Percentiles rank a stretch among this genome's conserved stretches.
Evolutionary conservation across 2,113 vertebrate genomes (phyloP).

Genomic region (Catharus minimus): DNA sequence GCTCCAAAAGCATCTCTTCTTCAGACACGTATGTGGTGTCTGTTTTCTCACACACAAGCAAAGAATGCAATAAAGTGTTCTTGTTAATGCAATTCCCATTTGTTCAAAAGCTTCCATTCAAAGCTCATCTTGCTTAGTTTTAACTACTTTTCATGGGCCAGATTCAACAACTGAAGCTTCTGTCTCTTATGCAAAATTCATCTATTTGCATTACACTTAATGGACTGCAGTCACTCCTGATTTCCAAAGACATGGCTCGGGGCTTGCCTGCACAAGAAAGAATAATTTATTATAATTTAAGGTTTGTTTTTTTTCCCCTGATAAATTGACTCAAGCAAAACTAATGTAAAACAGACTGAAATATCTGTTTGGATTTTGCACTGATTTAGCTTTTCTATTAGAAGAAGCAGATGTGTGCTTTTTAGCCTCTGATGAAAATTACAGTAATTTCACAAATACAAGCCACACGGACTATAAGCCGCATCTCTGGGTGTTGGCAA

Average conservation of each 20-base stretch:
- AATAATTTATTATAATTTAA: neutral
- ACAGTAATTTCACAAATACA: too few species aligned
- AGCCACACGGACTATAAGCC: too few species aligned
- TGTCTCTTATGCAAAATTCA: neutral
- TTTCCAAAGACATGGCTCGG: neutral
- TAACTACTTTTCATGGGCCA: neutral
- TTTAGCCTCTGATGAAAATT: neutral
- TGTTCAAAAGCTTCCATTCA: neutral
- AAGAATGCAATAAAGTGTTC: neutral
- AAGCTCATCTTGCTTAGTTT: neutral
- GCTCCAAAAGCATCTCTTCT: neutral
- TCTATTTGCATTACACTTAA: neutral
- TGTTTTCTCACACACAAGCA: neutral
- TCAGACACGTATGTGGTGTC: neutral
- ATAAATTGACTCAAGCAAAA: neutral
- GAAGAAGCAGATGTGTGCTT: neutral
- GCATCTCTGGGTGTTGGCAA: too few species aligned
- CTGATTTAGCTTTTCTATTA: neutral
- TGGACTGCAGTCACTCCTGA: neutral
- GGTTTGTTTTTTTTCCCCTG: accelerated
- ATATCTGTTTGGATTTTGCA: neutral
- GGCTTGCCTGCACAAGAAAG: neutral
- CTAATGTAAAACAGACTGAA: neutral
- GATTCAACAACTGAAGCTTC: neutral
- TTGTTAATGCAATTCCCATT: neutral